These are phyloP conservation scores for Nezara viridula DNA, from an alignment of 2,888 invertebrate genomes.

Conservation along the genomic window DNA sequence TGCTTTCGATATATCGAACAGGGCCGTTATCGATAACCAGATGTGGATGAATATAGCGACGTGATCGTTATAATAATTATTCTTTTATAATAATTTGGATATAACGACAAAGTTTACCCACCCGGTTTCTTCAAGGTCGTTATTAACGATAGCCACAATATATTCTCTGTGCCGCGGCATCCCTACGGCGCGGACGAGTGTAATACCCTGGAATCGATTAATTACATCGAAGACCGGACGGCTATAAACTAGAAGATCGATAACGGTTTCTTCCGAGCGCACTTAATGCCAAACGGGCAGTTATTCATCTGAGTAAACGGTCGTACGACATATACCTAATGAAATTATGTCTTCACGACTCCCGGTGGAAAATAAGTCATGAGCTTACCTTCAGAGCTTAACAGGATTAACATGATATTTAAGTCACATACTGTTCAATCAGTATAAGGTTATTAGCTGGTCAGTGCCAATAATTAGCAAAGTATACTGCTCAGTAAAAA, in stretches of 20 bases:
- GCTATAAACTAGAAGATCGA: constrained; percentile 2
- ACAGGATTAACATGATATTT: neutral
- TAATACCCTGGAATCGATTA: neutral
- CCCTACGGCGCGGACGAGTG: neutral
- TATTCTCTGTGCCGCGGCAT: neutral
- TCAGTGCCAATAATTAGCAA: too few species aligned
- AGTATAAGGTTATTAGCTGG: neutral
- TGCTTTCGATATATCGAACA: too few species aligned
- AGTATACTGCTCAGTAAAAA: too few species aligned
- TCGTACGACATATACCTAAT: neutral
- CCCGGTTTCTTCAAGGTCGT: too few species aligned
- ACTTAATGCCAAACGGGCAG: neutral
- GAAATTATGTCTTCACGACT: neutral
- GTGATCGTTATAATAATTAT: too few species aligned
- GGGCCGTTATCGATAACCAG: too few species aligned
- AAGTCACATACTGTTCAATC: neutral
- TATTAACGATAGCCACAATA: too few species aligned
- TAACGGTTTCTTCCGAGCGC: neutral
- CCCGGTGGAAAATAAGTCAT: neutral
- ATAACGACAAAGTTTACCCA: too few species aligned
- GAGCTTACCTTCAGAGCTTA: neutral
- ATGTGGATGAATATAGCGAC: too few species aligned
- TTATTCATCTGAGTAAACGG: constrained; percentile 8
- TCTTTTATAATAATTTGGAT: too few species aligned
- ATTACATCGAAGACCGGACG: neutral